These are phyloP conservation scores for Dermochelys coriacea DNA, from an alignment of 2,797 vertebrate genomes.

Conservation along the genomic window DNA sequence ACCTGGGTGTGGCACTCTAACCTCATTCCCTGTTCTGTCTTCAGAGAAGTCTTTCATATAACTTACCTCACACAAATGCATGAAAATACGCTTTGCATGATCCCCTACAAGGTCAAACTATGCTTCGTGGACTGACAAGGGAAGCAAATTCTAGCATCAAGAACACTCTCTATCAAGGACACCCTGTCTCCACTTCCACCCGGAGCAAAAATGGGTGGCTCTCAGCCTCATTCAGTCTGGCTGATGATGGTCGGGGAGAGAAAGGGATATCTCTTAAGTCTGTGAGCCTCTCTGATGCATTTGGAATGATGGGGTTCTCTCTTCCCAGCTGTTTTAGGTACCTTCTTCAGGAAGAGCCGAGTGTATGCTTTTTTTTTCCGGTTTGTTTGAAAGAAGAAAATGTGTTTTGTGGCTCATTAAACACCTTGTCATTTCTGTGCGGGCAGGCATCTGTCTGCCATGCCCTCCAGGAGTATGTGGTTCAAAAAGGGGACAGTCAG, in stretches of 20 bases:
- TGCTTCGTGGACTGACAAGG: not conserved
- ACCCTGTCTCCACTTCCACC: not conserved
- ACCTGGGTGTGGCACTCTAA: not conserved
- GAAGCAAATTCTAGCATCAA: not conserved
- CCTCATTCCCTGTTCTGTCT: not conserved
- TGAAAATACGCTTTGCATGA: not conserved
- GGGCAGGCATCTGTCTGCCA: constrained; percentile 28
- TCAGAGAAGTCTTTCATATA: not conserved
- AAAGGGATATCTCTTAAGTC: not conserved
- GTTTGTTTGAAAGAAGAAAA: constrained; percentile 43
- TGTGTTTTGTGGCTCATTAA: constrained; percentile 53
- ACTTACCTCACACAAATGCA: not conserved
- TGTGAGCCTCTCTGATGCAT: not conserved
- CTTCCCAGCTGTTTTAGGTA: not conserved
- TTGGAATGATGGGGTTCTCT: not conserved
- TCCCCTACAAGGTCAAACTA: not conserved
- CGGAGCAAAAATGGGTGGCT: not conserved
- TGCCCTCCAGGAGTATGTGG: constrained; percentile 18
- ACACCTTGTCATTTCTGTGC: constrained; percentile 2
- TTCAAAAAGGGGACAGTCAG: constrained; percentile 37
- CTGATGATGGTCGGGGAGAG: not conserved
- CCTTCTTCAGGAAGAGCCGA: not conserved
- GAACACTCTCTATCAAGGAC: not conserved
- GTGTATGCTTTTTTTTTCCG: not conserved
- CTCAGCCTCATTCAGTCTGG: no score